Evolutionary conservation across 2,113 vertebrate species (phyloP).

Genomic region (Cyphomyrus discorhynchus): DNA sequence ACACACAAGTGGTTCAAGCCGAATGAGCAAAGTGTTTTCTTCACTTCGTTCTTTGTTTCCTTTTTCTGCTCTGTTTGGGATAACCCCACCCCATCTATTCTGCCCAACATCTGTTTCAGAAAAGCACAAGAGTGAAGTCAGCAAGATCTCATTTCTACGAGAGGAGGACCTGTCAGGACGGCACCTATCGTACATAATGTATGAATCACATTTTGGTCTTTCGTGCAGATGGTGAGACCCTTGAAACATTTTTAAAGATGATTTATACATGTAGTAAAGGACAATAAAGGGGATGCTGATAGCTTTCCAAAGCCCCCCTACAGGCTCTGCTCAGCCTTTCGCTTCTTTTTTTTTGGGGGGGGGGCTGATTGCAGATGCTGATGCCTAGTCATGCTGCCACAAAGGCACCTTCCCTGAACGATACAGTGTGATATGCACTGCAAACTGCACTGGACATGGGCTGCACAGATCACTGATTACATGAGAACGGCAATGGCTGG

Average conservation of each 20-base stretch:
- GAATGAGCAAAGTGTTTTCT: slow-evolving; percentile 29
- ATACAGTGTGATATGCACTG: background rate
- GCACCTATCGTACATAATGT: background rate
- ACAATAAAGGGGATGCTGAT: background rate
- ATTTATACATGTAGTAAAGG: background rate
- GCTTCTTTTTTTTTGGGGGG: background rate
- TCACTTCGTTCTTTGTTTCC: slow-evolving; percentile 40
- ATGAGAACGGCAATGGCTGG: background rate
- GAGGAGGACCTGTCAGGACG: slow-evolving; percentile 26
- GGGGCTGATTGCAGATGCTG: background rate
- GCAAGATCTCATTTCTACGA: slow-evolving; percentile 19
- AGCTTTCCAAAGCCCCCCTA: background rate
- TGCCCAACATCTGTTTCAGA: slow-evolving; percentile 35
- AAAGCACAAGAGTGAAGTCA: background rate
- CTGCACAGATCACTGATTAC: background rate
- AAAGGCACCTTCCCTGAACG: background rate
- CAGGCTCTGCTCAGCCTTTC: background rate
- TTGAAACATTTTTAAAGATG: background rate
- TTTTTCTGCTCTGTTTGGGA: slow-evolving; percentile 15
- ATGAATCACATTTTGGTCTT: background rate
- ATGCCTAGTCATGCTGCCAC: background rate
- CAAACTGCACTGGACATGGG: background rate
- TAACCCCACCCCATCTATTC: slow-evolving; percentile 31
- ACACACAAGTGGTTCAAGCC: slow-evolving; percentile 14
- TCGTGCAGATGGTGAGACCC: background rate